These are phyloP conservation scores for Athrips mouffetella DNA, from an alignment of 2,888 invertebrate species.

Conservation along the genomic window DNA sequence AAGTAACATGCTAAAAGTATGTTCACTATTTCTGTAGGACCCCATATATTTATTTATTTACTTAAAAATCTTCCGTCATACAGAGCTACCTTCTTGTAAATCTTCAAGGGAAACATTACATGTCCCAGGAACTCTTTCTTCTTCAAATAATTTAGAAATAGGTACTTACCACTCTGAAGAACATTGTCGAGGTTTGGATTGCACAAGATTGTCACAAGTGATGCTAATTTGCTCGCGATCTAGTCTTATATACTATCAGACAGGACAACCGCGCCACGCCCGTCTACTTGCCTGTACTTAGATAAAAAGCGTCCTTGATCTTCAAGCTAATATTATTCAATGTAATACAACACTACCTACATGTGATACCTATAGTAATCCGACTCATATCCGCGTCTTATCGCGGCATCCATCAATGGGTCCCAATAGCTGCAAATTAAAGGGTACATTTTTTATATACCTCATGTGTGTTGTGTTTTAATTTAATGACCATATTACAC, in stretches of 20 bases:
- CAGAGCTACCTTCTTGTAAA: too few relatives aligned
- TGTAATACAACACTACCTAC: too few relatives aligned
- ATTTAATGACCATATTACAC: not conserved
- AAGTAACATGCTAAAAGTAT: too few relatives aligned
- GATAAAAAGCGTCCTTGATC: constrained; percentile 74
- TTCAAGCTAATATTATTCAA: constrained; percentile 56
- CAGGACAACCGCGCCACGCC: constrained; percentile 69
- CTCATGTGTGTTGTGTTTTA: not conserved
- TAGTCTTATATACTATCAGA: constrained; percentile 55
- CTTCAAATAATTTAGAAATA: too few relatives aligned
- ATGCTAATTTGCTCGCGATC: constrained; percentile 36
- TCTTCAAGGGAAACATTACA: too few relatives aligned
- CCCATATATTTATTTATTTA: too few relatives aligned
- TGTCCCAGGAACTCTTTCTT: too few relatives aligned
- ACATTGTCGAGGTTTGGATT: constrained; percentile 60
- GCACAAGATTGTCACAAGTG: constrained; percentile 59
- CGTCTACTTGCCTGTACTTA: constrained; percentile 38
- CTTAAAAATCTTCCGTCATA: too few relatives aligned
- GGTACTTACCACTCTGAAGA: constrained; percentile 68
- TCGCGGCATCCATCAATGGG: constrained; percentile 22
- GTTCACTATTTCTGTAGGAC: too few relatives aligned
- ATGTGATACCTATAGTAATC: too few relatives aligned
- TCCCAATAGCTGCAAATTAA: constrained; percentile 22
- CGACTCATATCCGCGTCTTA: constrained; percentile 53
- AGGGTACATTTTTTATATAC: not conserved